Evolutionary conservation across 1,140 invertebrate genomes (phyloP).

Genomic region (Marisa cornuarietis): DNA sequence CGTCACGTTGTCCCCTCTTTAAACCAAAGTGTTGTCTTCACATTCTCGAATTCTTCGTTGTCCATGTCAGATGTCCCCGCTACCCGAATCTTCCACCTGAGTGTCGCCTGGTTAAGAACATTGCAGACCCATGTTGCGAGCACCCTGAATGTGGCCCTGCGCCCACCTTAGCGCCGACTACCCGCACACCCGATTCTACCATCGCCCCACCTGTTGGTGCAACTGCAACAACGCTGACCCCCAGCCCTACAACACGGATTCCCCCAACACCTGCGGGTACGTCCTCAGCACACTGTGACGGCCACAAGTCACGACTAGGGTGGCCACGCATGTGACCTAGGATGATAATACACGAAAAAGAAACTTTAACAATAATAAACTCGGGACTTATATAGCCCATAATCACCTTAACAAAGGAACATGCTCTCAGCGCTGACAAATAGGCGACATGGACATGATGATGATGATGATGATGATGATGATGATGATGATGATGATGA

Average conservation of each 20-base stretch:
- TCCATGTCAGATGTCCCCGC: conserved; percentile 41
- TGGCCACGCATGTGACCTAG: background rate
- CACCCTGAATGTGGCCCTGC: conserved; percentile 41
- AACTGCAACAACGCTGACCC: background rate
- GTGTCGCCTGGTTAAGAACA: conserved; percentile 46
- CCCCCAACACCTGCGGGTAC: background rate
- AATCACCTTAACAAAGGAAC: too few relatives aligned
- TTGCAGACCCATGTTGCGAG: conserved; percentile 50
- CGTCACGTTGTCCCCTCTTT: too few relatives aligned
- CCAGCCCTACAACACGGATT: background rate
- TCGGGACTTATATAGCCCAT: too few relatives aligned
- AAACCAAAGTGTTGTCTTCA: background rate
- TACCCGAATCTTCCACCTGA: conserved; percentile 45
- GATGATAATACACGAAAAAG: background rate
- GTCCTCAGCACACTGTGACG: background rate
- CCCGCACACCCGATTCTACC: background rate
- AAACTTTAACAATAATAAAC: too few relatives aligned
- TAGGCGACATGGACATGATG: too few relatives aligned
- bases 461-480: too few relatives aligned
- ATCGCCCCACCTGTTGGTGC: background rate
- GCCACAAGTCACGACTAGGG: background rate
- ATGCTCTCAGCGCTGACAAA: too few relatives aligned
- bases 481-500: too few relatives aligned
- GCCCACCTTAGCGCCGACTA: conserved; percentile 2
- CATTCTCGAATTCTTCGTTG: background rate